These are phyloP conservation scores for Diglossa cyanea DNA, from an alignment of 2,797 vertebrate genomes.

Conservation along the genomic window DNA sequence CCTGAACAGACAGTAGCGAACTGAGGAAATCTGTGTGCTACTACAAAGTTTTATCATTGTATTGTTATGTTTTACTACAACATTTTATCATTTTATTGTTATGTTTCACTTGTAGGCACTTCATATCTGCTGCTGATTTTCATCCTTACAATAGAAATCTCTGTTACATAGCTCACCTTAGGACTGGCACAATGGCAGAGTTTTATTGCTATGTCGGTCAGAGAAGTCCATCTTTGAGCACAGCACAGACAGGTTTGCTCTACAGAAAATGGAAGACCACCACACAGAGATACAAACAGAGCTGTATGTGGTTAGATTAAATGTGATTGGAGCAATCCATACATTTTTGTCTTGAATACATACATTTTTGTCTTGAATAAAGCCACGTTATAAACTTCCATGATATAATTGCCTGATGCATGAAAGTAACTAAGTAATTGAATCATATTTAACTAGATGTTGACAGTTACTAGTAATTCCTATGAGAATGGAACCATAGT, in stretches of 20 bases:
- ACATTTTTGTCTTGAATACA: background rate
- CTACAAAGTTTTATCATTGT: background rate
- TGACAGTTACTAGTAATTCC: background rate
- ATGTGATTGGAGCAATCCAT: background rate
- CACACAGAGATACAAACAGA: background rate
- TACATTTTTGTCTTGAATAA: background rate
- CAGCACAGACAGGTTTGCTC: background rate
- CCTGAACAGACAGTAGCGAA: background rate
- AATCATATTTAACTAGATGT: background rate
- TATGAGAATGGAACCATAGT: background rate
- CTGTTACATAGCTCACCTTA: background rate
- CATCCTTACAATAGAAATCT: background rate
- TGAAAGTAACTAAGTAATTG: background rate
- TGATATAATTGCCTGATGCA: background rate
- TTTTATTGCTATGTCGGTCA: background rate
- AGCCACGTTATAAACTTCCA: background rate
- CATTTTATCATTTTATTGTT: background rate
- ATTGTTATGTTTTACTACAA: background rate
- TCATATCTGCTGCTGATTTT: background rate
- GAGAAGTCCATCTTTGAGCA: background rate
- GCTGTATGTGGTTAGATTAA: background rate
- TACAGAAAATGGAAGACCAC: background rate
- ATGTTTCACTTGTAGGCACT: background rate
- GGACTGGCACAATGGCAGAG: background rate
- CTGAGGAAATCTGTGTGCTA: background rate